Conservation (phyloP, 2,888 invertebrate genomes). For the Morpho helenor region DNA sequence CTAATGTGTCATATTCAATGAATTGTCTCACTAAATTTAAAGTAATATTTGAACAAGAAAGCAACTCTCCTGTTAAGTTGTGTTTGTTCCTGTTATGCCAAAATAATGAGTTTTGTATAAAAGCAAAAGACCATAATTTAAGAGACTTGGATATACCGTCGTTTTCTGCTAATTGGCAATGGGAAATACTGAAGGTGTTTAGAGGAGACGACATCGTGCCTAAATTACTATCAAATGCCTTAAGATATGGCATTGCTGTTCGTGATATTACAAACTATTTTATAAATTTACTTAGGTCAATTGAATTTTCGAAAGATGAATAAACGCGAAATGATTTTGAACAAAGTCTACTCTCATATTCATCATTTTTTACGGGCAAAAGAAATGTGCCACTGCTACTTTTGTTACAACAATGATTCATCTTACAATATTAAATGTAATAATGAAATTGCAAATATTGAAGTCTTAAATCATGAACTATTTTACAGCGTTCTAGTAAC, state of each 20-base stretch:
- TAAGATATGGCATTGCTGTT: conserved; percentile 37
- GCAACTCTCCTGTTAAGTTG: conserved; percentile 41
- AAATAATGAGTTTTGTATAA: conserved; percentile 47
- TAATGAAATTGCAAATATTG: too few relatives aligned
- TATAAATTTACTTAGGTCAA: conserved; percentile 47
- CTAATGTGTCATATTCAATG: conserved; percentile 34
- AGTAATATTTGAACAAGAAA: conserved; percentile 51
- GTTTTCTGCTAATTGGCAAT: conserved; percentile 62
- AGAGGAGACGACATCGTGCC: conserved; percentile 40
- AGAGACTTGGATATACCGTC: conserved; percentile 41
- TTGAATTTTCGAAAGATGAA: conserved; percentile 9
- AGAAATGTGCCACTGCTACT: too few relatives aligned
- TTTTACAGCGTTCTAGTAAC: too few relatives aligned
- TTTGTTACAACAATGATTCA: too few relatives aligned
- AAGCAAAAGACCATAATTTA: conserved; percentile 43
- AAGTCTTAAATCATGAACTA: too few relatives aligned
- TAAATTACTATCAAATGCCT: conserved; percentile 45
- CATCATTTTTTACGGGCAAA: too few relatives aligned
- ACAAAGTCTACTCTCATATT: too few relatives aligned
- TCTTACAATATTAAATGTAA: too few relatives aligned
- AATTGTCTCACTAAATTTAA: conserved; percentile 54
- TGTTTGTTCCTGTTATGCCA: conserved; percentile 44
- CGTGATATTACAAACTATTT: conserved; percentile 41
- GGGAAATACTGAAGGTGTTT: conserved; percentile 61
- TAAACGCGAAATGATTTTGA: too few relatives aligned